A percentile compares a stretch with the other conserved stretches of the same genome.
Evolutionary conservation across 2,797 vertebrate species (phyloP).

Genomic region (Cryptoprocta ferox): DNA sequence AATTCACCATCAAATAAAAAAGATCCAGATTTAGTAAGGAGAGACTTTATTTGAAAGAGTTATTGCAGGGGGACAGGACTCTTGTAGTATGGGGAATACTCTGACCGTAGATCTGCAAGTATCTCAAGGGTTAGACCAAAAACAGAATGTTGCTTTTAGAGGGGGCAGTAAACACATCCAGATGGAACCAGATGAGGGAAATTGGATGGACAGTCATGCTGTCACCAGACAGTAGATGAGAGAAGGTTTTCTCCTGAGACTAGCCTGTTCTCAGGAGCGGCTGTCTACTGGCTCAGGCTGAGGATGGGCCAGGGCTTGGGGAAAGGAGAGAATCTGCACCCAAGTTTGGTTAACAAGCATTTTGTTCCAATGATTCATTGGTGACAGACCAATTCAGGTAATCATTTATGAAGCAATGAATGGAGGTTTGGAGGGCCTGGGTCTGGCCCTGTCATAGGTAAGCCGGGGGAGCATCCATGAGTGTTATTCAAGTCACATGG

Average conservation of each 20-base stretch:
- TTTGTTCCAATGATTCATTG: not conserved
- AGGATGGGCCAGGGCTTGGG: not conserved
- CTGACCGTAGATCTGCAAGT: not conserved
- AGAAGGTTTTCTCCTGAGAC: not conserved
- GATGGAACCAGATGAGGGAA: not conserved
- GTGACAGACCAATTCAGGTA: not conserved
- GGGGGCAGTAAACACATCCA: not conserved
- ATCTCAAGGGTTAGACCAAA: not conserved
- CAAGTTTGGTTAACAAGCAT: not conserved
- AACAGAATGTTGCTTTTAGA: not conserved
- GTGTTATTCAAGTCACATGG: not conserved
- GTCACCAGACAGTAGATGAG: not conserved
- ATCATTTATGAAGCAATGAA: not conserved
- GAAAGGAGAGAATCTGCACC: not conserved
- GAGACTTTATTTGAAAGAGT: not conserved
- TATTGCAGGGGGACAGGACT: not conserved
- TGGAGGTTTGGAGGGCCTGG: not conserved
- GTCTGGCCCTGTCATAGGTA: not conserved
- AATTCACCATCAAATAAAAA: not conserved
- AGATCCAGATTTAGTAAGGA: not conserved
- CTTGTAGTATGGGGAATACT: not conserved
- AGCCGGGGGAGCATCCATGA: not conserved
- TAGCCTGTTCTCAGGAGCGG: not conserved
- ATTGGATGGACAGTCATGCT: not conserved
- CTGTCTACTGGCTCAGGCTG: not conserved